A percentile compares a stretch with the other conserved stretches of the same genome.
Evolutionary conservation across 2,888 invertebrate species (phyloP).

Genomic region (Mechanitis mazaeus): DNA sequence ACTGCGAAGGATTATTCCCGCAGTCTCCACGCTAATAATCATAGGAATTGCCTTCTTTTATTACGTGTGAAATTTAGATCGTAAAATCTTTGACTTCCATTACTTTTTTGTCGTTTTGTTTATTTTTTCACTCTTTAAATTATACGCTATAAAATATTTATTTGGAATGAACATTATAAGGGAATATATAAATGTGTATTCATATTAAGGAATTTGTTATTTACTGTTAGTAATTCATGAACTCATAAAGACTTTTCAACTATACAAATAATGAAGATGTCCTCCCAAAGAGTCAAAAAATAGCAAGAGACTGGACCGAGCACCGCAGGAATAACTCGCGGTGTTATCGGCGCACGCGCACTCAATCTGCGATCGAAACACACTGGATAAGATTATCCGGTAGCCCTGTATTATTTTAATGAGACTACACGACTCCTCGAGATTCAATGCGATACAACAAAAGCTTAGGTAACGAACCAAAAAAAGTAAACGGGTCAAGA

Average conservation of each 20-base stretch:
- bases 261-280: conserved; percentile 72
- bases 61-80: conserved; percentile 74
- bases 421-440: conserved; percentile 74
- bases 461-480: conserved; percentile 72
- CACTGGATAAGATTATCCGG: conserved; percentile 76
- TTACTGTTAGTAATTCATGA: not conserved
- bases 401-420: conserved; percentile 77
- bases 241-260: conserved; percentile 32
- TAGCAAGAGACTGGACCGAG: conserved; percentile 64
- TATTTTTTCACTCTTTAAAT: conserved; percentile 8
- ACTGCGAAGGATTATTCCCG: conserved; percentile 72
- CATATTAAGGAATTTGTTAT: not conserved
- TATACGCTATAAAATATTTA: not conserved
- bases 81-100: conserved; percentile 38
- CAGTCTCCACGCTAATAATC: conserved; percentile 74
- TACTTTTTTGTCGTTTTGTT: conserved; percentile 26
- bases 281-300: conserved; percentile 67
- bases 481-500: conserved; percentile 67
- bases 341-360: conserved; percentile 74
- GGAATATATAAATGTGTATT: not conserved
- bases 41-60: conserved; percentile 75
- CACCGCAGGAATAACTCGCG: conserved; percentile 70
- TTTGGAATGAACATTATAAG: not conserved
- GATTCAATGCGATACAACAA: conserved; percentile 70
- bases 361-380: conserved; percentile 75